Evolutionary conservation across 2,888 invertebrate species (phyloP).

Genomic region (Hemithea aestivaria): DNA sequence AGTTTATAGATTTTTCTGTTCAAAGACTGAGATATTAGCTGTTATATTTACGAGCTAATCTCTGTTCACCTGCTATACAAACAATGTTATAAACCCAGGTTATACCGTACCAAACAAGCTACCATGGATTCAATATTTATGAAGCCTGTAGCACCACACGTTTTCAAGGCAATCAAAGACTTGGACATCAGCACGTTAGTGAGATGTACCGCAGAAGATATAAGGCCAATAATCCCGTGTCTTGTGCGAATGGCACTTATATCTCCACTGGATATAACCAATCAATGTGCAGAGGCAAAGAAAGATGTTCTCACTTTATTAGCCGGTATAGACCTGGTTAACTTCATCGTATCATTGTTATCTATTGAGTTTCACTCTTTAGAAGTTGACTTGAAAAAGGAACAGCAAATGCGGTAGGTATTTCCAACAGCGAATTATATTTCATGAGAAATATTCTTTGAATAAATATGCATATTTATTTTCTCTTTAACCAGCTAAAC

Average conservation of each 20-base stretch:
- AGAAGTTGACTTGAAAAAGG: conserved; percentile 95
- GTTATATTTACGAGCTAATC: no score
- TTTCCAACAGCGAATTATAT: neutral
- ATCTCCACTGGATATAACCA: conserved; percentile 91
- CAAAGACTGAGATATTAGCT: no score
- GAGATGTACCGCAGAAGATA: conserved; percentile 86
- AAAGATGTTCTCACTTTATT: conserved; percentile 93
- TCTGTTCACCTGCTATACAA: no score
- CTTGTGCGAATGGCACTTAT: conserved; percentile 94
- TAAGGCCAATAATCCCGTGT: conserved; percentile 94
- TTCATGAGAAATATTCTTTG: no score
- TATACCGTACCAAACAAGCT: neutral
- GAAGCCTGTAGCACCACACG: conserved; percentile 82
- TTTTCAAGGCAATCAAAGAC: conserved; percentile 89
- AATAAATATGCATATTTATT: no score
- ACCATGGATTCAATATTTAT: conserved; percentile 59
- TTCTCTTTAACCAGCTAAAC: no score
- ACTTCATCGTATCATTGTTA: conserved; percentile 94
- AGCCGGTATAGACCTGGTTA: conserved; percentile 95
- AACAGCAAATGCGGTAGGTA: conserved; percentile 88
- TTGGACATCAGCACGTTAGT: conserved; percentile 87
- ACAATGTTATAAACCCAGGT: neutral
- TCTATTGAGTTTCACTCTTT: conserved; percentile 96
- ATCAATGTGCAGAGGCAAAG: conserved; percentile 89
- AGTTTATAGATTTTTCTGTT: no score